Base-by-base conservation (phyloP, 2,797 vertebrate species). In the Spatula clypeata region DNA sequence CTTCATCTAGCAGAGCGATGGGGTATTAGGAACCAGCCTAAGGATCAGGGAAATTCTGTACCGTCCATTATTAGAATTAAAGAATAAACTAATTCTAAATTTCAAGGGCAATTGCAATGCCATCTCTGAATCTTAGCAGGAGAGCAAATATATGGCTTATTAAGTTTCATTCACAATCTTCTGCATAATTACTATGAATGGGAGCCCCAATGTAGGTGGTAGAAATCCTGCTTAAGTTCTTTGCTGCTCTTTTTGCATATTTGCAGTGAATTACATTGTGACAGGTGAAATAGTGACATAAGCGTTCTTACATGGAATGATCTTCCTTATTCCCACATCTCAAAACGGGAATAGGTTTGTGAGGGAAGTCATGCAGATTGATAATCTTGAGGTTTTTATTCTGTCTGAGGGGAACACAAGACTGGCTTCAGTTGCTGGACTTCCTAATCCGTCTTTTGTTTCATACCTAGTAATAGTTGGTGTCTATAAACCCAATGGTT, bases 101-200 rank as follows among this genome's bases (percentile, higher is more conserved):
- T 74, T 94, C 58, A 93, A 91, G 85, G 82, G 27, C 85, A 84
- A 29, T 4, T 79, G 36, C 47, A 73, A n/a, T 69, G 61, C 51
- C 31, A 18, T 51, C 31, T 40, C 76, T 79, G 67, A 76, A 60
- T 60, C 42, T 47, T 71, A 83, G 29, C 20, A 51, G 49, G 42
- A 75, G 38, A 61, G 14, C 36, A 73, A 92, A 74, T 38, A 82
- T 29, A 6, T n/a, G 10, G 61, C 44, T 83, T 42, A 57, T 61
- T 54, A 42, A 65, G 29, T 47, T 66, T 66, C 20, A 60, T 61
- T 83, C 18, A 12, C 10, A 2, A 18, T 74, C 13, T 61, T 65
- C n/a, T 55, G 11, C 7, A 0, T 44, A 62, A 45, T 65, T 72
- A 13, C 26, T 66, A 3, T 36, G 42, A 38, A 31, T 1, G 19